phyloP scores from a whole-genome alignment of 2,113 vertebrate genomes.

The Sapayoa aenigma region DNA sequence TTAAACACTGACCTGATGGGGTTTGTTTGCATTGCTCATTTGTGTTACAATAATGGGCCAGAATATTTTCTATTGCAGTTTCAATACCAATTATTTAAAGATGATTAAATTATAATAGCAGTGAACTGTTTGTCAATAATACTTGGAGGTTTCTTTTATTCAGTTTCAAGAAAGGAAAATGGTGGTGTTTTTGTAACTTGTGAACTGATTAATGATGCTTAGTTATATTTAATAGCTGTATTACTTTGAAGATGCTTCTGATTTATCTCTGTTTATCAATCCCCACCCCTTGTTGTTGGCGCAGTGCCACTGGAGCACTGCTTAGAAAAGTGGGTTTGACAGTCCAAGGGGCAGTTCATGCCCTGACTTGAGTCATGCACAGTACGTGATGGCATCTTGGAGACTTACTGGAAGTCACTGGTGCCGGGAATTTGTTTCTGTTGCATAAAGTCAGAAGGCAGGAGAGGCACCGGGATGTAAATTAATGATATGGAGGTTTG shows the following conservation, averaged over 20 bases:
- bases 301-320: neutral
- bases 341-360: neutral
- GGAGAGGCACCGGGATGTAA: neutral
- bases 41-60: neutral
- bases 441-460: neutral
- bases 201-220: neutral
- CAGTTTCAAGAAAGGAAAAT: neutral
- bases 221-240: neutral
- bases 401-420: slow-evolving; percentile 8
- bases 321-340: neutral
- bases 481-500: neutral
- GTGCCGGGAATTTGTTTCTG: neutral
- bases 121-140: neutral
- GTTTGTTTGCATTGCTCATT: neutral
- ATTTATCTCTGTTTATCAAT: neutral
- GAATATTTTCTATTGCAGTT: neutral
- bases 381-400: neutral
- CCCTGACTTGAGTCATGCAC: neutral
- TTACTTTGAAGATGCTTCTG: neutral
- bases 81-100: neutral
- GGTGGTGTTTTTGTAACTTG: neutral
- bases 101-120: neutral
- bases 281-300: neutral
- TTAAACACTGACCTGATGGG: neutral
- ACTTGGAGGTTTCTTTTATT: neutral